Evolutionary conservation across 1,140 invertebrate species (phyloP).

Genomic region (Ceratina australensis): DNA sequence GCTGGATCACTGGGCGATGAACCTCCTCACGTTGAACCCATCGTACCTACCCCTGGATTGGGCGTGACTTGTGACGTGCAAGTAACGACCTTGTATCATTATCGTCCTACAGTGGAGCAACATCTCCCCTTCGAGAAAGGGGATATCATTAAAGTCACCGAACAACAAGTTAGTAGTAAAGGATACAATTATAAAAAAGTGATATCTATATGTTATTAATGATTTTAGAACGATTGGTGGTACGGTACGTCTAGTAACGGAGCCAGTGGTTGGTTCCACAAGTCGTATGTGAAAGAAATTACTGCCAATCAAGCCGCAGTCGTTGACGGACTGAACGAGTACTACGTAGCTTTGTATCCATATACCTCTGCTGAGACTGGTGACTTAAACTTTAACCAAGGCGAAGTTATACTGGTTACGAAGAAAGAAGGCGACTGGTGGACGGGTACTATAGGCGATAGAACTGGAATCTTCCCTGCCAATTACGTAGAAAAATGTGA

Average conservation of each 20-base stretch:
- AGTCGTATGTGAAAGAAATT: constrained; percentile 83
- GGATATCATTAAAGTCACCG: constrained; percentile 83
- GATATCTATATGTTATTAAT: too few relatives aligned
- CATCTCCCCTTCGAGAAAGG: constrained; percentile 86
- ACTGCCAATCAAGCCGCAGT: constrained; percentile 55
- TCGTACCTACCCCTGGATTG: constrained; percentile 71
- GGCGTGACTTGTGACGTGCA: constrained; percentile 76
- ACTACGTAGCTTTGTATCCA: constrained; percentile 91
- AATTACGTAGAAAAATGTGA: constrained; percentile 91
- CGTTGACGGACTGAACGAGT: constrained; percentile 80
- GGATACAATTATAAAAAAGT: neutral
- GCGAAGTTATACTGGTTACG: constrained; percentile 92
- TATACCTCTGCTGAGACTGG: constrained; percentile 93
- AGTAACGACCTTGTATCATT: constrained; percentile 83
- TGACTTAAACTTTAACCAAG: constrained; percentile 94
- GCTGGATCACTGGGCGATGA: constrained; percentile 78
- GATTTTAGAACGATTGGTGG: constrained; percentile 83
- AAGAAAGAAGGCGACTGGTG: constrained; percentile 98
- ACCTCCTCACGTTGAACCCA: constrained; percentile 69
- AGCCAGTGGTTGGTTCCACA: constrained; percentile 86
- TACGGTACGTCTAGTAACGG: constrained; percentile 81
- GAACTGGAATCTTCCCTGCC: constrained; percentile 96
- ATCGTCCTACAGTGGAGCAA: constrained; percentile 84
- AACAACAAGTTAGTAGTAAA: constrained; percentile 80
- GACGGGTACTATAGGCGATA: constrained; percentile 93